These are phyloP conservation scores for Drosophila ironensis DNA, from an alignment of 1,140 invertebrate species.

Conservation along the genomic window DNA sequence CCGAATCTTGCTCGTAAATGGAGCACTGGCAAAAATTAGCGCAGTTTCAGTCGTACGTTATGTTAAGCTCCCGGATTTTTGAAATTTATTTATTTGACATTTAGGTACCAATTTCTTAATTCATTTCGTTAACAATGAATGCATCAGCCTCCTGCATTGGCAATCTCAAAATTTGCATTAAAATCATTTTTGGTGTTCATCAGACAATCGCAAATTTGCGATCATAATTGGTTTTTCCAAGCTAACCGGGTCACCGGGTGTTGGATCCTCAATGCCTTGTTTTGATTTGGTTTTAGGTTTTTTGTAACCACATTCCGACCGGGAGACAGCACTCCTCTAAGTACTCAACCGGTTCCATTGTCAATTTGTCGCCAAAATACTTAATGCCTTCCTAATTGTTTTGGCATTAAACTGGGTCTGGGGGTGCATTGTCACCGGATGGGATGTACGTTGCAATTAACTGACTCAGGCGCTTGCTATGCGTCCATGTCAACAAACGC, in stretches of 20 bases:
- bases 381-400: constrained; percentile 75
- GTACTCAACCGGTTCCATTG: constrained; percentile 41
- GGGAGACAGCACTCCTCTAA: constrained; percentile 34
- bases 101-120: too few species aligned
- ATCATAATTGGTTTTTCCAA: constrained; percentile 40
- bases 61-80: too few species aligned
- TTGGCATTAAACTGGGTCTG: constrained; percentile 60
- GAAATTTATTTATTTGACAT: too few species aligned
- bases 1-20: not conserved
- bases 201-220: constrained; percentile 2
- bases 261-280: constrained; percentile 1
- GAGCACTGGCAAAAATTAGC: constrained; percentile 5
- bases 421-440: constrained; percentile 55
- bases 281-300: not conserved
- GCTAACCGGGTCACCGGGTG: constrained; percentile 32
- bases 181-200: not conserved
- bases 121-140: too few species aligned
- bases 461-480: constrained; percentile 66
- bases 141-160: not conserved
- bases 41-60: too few species aligned
- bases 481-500: constrained; percentile 56
- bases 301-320: constrained; percentile 34
- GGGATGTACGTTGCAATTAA: constrained; percentile 3
- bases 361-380: constrained; percentile 52
- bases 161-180: not conserved